Evolutionary conservation across 2,888 invertebrate species (phyloP).

Genomic region (Ischnura elegans): DNA sequence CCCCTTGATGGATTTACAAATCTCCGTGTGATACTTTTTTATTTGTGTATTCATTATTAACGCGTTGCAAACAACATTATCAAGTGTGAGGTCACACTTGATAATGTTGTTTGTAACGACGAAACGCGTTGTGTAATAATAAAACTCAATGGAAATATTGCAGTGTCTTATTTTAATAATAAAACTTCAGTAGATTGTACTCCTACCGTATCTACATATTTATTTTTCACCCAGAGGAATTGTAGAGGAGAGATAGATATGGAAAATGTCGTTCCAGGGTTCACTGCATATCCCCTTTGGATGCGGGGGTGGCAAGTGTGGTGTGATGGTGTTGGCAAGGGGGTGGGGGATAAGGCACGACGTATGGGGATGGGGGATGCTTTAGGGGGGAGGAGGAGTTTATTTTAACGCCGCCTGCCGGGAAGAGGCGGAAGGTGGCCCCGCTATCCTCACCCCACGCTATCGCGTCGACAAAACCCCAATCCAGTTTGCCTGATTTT

Average conservation of each 20-base stretch:
- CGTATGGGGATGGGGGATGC: neutral
- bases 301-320: neutral
- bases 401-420: neutral
- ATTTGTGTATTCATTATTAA: too few species aligned
- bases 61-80: too few species aligned
- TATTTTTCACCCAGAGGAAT: neutral
- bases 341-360: neutral
- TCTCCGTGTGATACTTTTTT: too few species aligned
- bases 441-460: neutral
- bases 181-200: too few species aligned
- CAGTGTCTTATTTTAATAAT: too few species aligned
- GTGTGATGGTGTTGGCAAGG: neutral
- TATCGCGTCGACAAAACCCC: slow-evolving; percentile 33
- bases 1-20: too few species aligned
- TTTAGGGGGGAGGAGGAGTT: neutral
- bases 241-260: neutral
- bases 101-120: too few species aligned
- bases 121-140: too few species aligned
- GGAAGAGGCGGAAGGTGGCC: neutral
- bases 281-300: neutral
- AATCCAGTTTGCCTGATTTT: slow-evolving; percentile 36
- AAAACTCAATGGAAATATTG: too few species aligned
- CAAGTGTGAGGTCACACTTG: too few species aligned
- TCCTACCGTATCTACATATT: too few species aligned
- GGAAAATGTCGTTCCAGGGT: neutral